Base-by-base conservation (phyloP, 2,113 vertebrate genomes). In the Marmota flaviventris region DNA sequence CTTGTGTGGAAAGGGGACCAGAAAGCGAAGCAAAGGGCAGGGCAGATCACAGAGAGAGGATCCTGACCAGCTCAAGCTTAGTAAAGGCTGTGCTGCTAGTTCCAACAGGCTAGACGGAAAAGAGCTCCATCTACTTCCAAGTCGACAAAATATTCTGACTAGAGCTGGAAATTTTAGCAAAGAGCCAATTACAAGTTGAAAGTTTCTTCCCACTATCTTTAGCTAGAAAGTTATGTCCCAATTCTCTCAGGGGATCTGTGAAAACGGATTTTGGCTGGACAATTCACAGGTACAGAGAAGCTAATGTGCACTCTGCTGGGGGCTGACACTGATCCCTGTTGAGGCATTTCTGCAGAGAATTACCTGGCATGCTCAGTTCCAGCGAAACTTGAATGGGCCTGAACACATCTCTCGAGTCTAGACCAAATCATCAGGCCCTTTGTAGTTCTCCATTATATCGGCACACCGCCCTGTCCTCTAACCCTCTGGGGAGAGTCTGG, bases 371-470 rank as follows among this genome's bases (percentile, higher is more conserved):
- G 53, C 56, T 29, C 4, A 0, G 14, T 82, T 37, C 89, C 67
- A 90, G 89, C 45, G 79, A 86, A 96, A 96, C 84, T 42, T 56
- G 39, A 84, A 93, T 48, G 82, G 84, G 88, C 77, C 91, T 82
- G 67, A 76, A 94, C 70, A 81, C n/a, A 92, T 78, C 65, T 94
- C 87, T 24, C 25, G 17, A 58, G 69, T 61, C 58, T 39, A 89
- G 37, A 95, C 13, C 85, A 79, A 63, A 77, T 70, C 96, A 56
- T 16, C 10, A 0, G 3, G 58, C 58, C 37, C 86, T 97, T 89
- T 95, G 93, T 95, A 39, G 39, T 39, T 39, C 37, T 51, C 65
- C 81, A 6, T 45, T 17, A 34, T 53, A 48, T 85, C 37, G 25
- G 42, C 22, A 77, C 56, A 67, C 63, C 82, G 51, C 61, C 65